phyloP scores from a whole-genome alignment of 2,113 vertebrate genomes.

The Ptychochromis oligacanthus region DNA sequence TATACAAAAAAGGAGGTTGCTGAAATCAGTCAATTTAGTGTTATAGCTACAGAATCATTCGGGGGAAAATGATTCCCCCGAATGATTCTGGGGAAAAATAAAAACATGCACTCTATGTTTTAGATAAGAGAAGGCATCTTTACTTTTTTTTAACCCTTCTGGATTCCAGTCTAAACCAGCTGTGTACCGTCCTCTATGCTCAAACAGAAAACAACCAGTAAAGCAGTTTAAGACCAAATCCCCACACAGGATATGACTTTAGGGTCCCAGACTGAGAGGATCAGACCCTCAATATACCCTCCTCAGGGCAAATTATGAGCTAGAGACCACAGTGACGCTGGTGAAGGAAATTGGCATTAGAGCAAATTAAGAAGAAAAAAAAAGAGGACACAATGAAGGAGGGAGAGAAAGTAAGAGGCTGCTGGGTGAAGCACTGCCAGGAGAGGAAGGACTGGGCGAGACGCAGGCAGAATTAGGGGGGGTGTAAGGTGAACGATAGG shows the following conservation, averaged over 20 bases:
- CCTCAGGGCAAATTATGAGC: constrained; percentile 78
- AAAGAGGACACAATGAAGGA: constrained; percentile 33
- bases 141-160: constrained; percentile 1
- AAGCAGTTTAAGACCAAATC: constrained; percentile 62
- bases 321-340: constrained; percentile 65
- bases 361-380: constrained; percentile 45
- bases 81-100: no score
- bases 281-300: constrained; percentile 74
- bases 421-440: constrained; percentile 38
- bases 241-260: constrained; percentile 77
- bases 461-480: constrained; percentile 17
- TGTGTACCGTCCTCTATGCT: constrained; percentile 22
- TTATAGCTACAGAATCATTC: neutral
- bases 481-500: constrained; percentile 35
- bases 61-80: no score
- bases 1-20: neutral
- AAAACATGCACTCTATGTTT: neutral
- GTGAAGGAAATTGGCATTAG: constrained; percentile 70
- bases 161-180: constrained; percentile 55
- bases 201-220: constrained; percentile 50
- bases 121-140: neutral
- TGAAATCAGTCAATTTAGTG: neutral
- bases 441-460: constrained; percentile 35
- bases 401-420: constrained; percentile 36
- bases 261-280: constrained; percentile 75